Conservation (phyloP, 2,888 invertebrate species). For the Erebia ligea region DNA sequence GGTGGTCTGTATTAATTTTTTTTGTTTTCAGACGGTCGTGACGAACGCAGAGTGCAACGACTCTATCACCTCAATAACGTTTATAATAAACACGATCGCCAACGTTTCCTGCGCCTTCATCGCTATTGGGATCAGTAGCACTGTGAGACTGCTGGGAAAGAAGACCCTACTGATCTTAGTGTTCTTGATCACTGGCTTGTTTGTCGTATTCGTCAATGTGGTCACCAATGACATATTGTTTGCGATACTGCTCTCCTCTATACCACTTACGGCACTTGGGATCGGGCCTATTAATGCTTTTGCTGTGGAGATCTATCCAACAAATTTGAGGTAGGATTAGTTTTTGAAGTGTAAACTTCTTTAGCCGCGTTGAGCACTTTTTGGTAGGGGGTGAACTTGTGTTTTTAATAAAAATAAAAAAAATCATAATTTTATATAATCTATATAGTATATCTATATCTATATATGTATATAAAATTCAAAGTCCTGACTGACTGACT, state of each 20-base stretch:
- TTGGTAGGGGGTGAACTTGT: no score
- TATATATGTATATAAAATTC: no score
- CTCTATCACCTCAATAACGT: slow-evolving; percentile 64
- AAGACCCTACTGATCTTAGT: slow-evolving; percentile 61
- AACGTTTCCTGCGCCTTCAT: slow-evolving; percentile 61
- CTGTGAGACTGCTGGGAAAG: slow-evolving; percentile 69
- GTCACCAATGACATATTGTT: slow-evolving; percentile 65
- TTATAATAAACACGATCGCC: slow-evolving; percentile 62
- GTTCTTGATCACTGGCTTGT: slow-evolving; percentile 59
- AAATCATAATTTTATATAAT: no score
- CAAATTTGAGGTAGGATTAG: slow-evolving; percentile 65
- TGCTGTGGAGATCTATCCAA: slow-evolving; percentile 74
- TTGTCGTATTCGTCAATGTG: slow-evolving; percentile 66
- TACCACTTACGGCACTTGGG: slow-evolving; percentile 63
- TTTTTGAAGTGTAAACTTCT: no score
- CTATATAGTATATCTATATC: no score
- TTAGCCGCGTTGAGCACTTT: no score
- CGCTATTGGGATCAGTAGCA: slow-evolving; percentile 59
- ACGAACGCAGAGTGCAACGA: slow-evolving; percentile 58
- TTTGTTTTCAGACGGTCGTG: slow-evolving; percentile 55
- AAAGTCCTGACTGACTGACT: no score
- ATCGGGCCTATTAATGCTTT: slow-evolving; percentile 76
- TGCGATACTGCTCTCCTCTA: slow-evolving; percentile 63
- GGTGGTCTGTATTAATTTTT: background rate
- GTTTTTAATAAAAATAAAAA: no score